These are phyloP conservation scores for Bacillus rossius DNA, from an alignment of 1,140 invertebrate species.

Conservation along the genomic window DNA sequence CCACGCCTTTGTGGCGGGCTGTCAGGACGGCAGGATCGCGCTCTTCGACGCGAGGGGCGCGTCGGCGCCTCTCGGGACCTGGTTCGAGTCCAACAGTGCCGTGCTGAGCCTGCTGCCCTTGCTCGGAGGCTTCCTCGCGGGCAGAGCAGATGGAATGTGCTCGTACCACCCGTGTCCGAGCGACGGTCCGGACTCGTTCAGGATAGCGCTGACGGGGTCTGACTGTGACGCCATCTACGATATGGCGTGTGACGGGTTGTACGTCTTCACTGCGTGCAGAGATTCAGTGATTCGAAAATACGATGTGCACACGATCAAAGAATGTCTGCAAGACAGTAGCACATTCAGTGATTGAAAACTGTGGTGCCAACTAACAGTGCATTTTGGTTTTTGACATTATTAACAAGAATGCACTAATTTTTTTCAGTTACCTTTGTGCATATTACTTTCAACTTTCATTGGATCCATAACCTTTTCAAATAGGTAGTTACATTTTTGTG, in stretches of 20 bases:
- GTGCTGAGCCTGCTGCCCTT: conserved; percentile 39
- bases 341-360: no score
- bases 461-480: no score
- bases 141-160: conserved; percentile 55
- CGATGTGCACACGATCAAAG: conserved; percentile 31
- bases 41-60: conserved; percentile 11
- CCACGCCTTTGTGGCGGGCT: conserved; percentile 42
- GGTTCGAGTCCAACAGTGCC: conserved; percentile 45
- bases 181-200: conserved; percentile 35
- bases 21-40: conserved; percentile 46
- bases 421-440: no score
- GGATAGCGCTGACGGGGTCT: conserved; percentile 57
- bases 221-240: conserved; percentile 61
- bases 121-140: conserved; percentile 42
- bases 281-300: conserved; percentile 54
- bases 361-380: no score
- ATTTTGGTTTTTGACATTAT: no score
- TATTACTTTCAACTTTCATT: no score
- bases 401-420: no score
- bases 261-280: conserved; percentile 50
- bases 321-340: background rate
- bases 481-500: no score
- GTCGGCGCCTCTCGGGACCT: conserved; percentile 29
- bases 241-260: conserved; percentile 46
- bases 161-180: conserved; percentile 41